Percentiles rank a stretch among this genome's conserved stretches.
These are phyloP conservation scores for Macroteleia sp. DNA, from an alignment of 2,888 invertebrate genomes.

Conservation along the genomic window DNA sequence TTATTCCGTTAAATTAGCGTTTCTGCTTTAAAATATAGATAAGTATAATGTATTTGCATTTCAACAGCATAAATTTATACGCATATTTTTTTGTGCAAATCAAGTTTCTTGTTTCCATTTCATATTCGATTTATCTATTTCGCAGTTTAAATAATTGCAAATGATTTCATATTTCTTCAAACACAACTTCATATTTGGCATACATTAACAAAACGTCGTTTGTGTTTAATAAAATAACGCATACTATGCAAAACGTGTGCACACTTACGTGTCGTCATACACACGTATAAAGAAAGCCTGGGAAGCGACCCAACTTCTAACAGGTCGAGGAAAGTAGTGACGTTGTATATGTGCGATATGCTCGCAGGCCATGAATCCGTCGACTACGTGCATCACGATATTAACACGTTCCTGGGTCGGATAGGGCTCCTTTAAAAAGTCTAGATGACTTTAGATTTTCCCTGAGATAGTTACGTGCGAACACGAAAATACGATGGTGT, in stretches of 20 bases:
- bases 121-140: too few relatives aligned
- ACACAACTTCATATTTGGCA: background rate
- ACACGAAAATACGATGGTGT: slow-evolving; percentile 32
- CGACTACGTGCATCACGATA: slow-evolving; percentile 51
- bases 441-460: slow-evolving; percentile 39
- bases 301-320: slow-evolving; percentile 47
- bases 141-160: background rate
- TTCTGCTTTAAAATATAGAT: too few relatives aligned
- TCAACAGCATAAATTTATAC: too few relatives aligned
- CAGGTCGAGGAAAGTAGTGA: slow-evolving; percentile 70
- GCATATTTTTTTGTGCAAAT: too few relatives aligned
- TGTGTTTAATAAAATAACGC: slow-evolving; percentile 30
- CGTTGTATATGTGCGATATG: slow-evolving; percentile 42
- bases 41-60: too few relatives aligned
- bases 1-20: too few relatives aligned
- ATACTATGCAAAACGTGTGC: slow-evolving; percentile 8
- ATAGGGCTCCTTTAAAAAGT: slow-evolving; percentile 16
- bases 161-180: background rate
- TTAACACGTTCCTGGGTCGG: slow-evolving; percentile 47
- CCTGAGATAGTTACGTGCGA: slow-evolving; percentile 33
- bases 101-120: too few relatives aligned
- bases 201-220: slow-evolving; percentile 19
- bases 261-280: slow-evolving; percentile 25
- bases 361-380: slow-evolving; percentile 29
- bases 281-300: slow-evolving; percentile 57